phyloP scores from a whole-genome alignment of 2,113 vertebrate genomes.

The Hippocampus zosterae region DNA sequence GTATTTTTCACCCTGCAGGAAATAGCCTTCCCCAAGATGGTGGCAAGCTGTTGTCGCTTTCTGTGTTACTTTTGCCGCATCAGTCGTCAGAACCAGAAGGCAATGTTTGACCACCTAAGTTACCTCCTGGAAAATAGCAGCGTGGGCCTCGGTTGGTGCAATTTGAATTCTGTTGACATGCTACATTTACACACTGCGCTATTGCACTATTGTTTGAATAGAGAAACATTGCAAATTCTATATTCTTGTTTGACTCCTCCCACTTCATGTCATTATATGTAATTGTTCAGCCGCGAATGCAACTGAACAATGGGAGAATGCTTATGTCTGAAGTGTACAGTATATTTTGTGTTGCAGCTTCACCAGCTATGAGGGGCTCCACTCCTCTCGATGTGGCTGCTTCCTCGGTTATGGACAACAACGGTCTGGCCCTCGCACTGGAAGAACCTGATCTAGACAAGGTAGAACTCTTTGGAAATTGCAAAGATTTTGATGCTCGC shows the following conservation, averaged over 20 bases:
- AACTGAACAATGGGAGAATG: neutral
- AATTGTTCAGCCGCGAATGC: neutral
- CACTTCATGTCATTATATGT: neutral
- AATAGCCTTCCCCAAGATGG: constrained; percentile 97
- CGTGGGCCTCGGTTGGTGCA: constrained; percentile 85
- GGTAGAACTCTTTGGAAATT: constrained; percentile 56
- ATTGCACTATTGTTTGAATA: neutral
- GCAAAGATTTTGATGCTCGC: too few relatives aligned
- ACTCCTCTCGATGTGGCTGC: constrained; percentile 96
- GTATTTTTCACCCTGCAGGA: constrained; percentile 66
- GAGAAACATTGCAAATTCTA: neutral
- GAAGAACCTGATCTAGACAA: constrained; percentile 96
- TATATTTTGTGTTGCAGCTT: constrained; percentile 71
- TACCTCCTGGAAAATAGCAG: constrained; percentile 98
- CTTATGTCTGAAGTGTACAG: neutral
- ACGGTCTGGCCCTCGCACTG: constrained; percentile 88
- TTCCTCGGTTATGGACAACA: constrained; percentile 98
- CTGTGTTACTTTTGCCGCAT: constrained; percentile 99
- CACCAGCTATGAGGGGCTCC: constrained; percentile 94
- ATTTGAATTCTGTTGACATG: neutral
- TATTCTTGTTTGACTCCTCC: neutral
- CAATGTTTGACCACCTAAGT: constrained; percentile 98
- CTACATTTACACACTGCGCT: neutral
- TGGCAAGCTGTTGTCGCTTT: constrained; percentile 97
- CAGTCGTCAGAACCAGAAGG: constrained; percentile 97